Evolutionary conservation across 2,797 vertebrate species (phyloP).

Genomic region (Gymnoscopelus braueri): DNA sequence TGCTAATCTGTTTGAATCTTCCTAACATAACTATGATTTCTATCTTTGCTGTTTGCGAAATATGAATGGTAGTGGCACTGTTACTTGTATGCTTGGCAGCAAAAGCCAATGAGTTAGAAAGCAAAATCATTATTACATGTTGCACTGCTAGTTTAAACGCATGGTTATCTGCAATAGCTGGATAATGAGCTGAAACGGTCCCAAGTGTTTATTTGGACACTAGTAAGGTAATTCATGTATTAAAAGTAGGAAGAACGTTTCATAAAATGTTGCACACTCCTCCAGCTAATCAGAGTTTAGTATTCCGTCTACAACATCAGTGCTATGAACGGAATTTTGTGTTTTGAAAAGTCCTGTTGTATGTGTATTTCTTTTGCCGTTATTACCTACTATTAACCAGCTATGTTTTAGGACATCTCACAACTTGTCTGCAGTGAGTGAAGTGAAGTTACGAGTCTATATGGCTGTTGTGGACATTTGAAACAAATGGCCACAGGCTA

Average conservation of each 20-base stretch:
- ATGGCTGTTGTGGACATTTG: slow-evolving; percentile 72
- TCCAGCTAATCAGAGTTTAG: slow-evolving; percentile 13
- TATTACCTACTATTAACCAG: slow-evolving; percentile 23
- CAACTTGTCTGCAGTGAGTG: slow-evolving; percentile 34
- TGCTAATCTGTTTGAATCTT: too few species aligned
- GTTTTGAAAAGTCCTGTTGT: too few species aligned
- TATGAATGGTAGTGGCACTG: too few species aligned
- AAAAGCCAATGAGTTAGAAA: too few species aligned
- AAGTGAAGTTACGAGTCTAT: slow-evolving; percentile 53
- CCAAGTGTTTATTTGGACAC: background rate
- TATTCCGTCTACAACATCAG: background rate
- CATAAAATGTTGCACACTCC: background rate
- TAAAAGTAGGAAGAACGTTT: background rate
- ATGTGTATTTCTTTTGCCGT: background rate
- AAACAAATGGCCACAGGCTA: slow-evolving; percentile 71
- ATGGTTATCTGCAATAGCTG: too few species aligned
- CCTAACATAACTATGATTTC: too few species aligned
- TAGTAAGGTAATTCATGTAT: background rate
- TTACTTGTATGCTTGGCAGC: too few species aligned
- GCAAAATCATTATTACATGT: too few species aligned
- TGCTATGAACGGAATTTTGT: too few species aligned
- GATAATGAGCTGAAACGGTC: too few species aligned
- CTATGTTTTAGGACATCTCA: slow-evolving; percentile 1
- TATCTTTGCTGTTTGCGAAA: too few species aligned
- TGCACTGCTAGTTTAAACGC: too few species aligned